A percentile compares a stretch with the other conserved stretches of the same genome.
phyloP scores from a whole-genome alignment of 2,113 vertebrate species.

The Chaenocephalus aceratus region DNA sequence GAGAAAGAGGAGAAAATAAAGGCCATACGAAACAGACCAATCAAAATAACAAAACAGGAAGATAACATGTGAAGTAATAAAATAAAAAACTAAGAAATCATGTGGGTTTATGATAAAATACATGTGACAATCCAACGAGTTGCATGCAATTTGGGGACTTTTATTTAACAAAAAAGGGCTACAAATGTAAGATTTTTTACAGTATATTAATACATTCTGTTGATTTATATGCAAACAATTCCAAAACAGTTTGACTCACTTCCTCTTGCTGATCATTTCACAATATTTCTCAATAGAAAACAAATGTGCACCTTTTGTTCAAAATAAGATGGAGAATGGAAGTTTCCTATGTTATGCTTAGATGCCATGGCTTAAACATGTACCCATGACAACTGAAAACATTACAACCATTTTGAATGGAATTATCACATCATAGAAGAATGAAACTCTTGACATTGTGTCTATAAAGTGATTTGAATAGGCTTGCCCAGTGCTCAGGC shows the following conservation, averaged over 20 bases:
- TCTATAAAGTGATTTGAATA: not conserved
- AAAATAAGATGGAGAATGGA: not conserved
- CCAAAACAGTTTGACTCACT: not conserved
- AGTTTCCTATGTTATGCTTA: not conserved
- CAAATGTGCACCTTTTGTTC: not conserved
- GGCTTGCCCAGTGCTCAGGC: conserved; percentile 32
- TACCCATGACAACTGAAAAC: not conserved
- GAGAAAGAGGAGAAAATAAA: not conserved
- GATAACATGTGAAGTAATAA: not conserved
- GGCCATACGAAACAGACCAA: too few relatives aligned
- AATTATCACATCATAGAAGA: not conserved
- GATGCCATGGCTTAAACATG: not conserved
- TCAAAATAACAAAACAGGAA: not conserved
- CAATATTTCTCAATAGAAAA: not conserved
- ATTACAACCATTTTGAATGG: not conserved
- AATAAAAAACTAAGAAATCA: not conserved
- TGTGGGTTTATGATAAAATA: not conserved
- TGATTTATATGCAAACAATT: not conserved
- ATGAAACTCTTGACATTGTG: not conserved
- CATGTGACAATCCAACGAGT: too few relatives aligned
- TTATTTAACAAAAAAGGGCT: not conserved
- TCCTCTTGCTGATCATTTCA: not conserved
- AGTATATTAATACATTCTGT: not conserved
- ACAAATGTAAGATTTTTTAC: not conserved
- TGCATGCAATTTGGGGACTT: too few relatives aligned